Conservation (phyloP, 2,113 vertebrate species). For the Dinomys branickii region DNA sequence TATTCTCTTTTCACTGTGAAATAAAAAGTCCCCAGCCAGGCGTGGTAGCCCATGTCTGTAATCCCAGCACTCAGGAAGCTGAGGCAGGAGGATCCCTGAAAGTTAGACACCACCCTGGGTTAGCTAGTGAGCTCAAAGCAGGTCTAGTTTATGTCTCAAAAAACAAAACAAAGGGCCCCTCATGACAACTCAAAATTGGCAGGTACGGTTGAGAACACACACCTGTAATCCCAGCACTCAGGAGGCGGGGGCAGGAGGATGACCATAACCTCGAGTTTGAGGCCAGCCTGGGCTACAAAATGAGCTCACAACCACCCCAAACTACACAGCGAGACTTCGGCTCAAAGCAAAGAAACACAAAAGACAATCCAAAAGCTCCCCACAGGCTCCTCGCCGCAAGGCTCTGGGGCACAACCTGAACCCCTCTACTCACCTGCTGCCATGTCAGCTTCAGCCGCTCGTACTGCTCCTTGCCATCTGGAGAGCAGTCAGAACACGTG, state of each 20-base stretch:
- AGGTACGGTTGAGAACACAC: too few species aligned
- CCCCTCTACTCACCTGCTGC: slow-evolving; percentile 91
- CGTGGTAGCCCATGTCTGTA: neutral
- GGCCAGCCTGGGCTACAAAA: neutral
- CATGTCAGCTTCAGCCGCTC: slow-evolving; percentile 97
- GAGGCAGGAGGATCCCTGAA: neutral
- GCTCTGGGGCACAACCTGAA: neutral
- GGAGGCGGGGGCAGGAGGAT: neutral
- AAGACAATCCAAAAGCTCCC: neutral
- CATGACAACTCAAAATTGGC: neutral
- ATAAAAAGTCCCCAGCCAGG: neutral
- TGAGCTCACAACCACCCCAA: neutral
- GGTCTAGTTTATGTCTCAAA: neutral
- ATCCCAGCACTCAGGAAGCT: neutral
- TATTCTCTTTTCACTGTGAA: neutral
- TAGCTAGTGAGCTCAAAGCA: neutral
- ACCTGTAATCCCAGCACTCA: neutral
- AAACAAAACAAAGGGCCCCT: neutral
- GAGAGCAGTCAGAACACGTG: slow-evolving; percentile 92
- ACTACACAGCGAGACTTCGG: neutral
- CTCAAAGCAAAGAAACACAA: neutral
- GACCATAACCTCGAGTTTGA: neutral
- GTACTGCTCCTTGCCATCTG: slow-evolving; percentile 95
- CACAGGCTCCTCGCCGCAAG: neutral
- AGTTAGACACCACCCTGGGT: neutral